phyloP scores from a whole-genome alignment of 1,140 invertebrate genomes.

The Tetramorium simillimum region DNA sequence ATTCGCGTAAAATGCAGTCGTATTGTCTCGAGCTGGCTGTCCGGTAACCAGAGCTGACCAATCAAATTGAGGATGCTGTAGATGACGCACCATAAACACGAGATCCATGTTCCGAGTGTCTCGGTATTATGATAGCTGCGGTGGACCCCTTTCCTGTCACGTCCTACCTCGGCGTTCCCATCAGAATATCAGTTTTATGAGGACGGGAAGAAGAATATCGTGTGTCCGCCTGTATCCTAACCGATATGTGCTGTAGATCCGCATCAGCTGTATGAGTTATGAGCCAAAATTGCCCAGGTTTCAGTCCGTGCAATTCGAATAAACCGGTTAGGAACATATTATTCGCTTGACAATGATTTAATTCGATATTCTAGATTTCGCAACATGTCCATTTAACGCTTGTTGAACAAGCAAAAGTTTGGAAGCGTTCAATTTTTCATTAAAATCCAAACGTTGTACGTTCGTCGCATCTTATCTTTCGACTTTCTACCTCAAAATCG shows the following conservation, averaged over 20 bases:
- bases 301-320: background rate
- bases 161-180: conserved; percentile 68
- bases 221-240: conserved; percentile 74
- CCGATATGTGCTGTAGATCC: conserved; percentile 53
- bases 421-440: background rate
- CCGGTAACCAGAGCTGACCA: conserved; percentile 61
- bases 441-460: background rate
- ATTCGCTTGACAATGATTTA: background rate
- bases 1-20: background rate
- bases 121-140: conserved; percentile 82
- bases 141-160: conserved; percentile 82
- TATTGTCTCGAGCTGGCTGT: background rate
- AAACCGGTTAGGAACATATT: background rate
- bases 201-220: conserved; percentile 81
- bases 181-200: conserved; percentile 78
- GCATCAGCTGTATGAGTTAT: conserved; percentile 14
- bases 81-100: conserved; percentile 61
- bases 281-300: background rate
- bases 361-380: background rate
- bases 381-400: background rate
- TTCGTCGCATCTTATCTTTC: background rate
- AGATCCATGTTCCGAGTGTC: conserved; percentile 78
- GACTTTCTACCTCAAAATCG: background rate
- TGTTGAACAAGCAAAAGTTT: background rate
- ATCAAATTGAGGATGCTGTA: conserved; percentile 39